Conservation (phyloP, 1,140 invertebrate species). For the Dendrolimus kikuchii region DNA sequence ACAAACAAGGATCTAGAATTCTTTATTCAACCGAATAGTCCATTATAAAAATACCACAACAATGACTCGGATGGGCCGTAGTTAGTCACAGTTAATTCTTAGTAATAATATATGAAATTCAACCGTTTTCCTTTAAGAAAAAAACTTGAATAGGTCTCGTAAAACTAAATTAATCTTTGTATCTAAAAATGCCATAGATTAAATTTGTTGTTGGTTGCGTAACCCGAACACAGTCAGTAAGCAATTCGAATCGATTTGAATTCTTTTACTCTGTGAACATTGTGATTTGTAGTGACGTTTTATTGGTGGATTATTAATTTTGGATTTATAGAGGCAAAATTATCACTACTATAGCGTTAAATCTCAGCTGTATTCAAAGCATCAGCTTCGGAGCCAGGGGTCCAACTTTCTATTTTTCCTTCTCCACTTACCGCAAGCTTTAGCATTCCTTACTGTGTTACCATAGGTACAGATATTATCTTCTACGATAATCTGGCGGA, state of each 20-base stretch:
- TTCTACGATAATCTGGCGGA: too few species aligned
- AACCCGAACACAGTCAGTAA: slow-evolving; percentile 18
- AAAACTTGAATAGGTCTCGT: slow-evolving; percentile 5
- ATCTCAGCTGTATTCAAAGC: too few species aligned
- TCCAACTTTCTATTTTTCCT: too few species aligned
- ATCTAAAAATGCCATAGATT: background rate
- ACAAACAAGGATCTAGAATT: background rate
- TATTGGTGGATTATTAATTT: too few species aligned
- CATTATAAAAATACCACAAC: slow-evolving; percentile 14
- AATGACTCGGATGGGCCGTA: slow-evolving; percentile 9
- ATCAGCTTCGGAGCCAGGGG: too few species aligned
- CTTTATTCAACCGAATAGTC: background rate
- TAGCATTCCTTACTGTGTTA: too few species aligned
- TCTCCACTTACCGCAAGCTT: too few species aligned
- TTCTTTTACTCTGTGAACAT: slow-evolving; percentile 1
- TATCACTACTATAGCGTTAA: too few species aligned
- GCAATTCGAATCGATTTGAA: slow-evolving; percentile 36
- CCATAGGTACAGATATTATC: too few species aligned
- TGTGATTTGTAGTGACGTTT: too few species aligned
- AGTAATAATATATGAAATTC: slow-evolving; percentile 16
- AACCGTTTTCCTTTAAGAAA: slow-evolving; percentile 25
- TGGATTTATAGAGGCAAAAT: too few species aligned
- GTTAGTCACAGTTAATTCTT: slow-evolving; percentile 28
- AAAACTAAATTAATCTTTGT: slow-evolving; percentile 20
- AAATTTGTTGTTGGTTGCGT: background rate